These are phyloP conservation scores for Buphagus erythrorhynchus DNA, from an alignment of 2,797 vertebrate species.

Conservation along the genomic window DNA sequence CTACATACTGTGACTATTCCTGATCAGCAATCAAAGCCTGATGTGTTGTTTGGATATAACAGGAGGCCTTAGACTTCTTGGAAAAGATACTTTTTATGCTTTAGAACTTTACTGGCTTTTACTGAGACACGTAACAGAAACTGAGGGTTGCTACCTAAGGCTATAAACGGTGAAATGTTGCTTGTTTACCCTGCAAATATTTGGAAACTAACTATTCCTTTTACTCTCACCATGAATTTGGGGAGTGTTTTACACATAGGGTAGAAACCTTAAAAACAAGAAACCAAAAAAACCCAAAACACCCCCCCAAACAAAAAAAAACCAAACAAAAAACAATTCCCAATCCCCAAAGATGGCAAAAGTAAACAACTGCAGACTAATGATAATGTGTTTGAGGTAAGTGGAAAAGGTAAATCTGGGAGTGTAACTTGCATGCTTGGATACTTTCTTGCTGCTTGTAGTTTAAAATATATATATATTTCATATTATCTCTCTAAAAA, in stretches of 20 bases:
- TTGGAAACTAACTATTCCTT: background rate
- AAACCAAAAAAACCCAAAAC: background rate
- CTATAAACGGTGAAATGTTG: background rate
- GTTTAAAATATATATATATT: background rate
- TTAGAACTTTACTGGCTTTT: background rate
- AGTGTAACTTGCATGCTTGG: background rate
- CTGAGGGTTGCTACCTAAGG: background rate
- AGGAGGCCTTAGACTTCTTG: background rate
- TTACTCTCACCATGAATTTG: background rate
- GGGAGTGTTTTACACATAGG: background rate
- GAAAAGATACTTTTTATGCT: background rate
- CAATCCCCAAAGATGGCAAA: background rate
- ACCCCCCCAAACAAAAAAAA: background rate
- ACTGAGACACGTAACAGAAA: background rate
- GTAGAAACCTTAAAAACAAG: background rate
- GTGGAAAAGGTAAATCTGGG: background rate
- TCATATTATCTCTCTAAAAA: background rate
- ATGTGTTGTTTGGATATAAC: background rate
- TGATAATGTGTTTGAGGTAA: background rate
- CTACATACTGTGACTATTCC: background rate
- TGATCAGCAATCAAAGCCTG: background rate
- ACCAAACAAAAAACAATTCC: background rate
- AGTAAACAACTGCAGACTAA: background rate
- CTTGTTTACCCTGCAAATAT: background rate
- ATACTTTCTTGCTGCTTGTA: background rate